Percentiles rank a stretch among this genome's conserved stretches.
These are phyloP conservation scores for Danaus chrysippus DNA, from an alignment of 2,888 invertebrate species.

Conservation along the genomic window DNA sequence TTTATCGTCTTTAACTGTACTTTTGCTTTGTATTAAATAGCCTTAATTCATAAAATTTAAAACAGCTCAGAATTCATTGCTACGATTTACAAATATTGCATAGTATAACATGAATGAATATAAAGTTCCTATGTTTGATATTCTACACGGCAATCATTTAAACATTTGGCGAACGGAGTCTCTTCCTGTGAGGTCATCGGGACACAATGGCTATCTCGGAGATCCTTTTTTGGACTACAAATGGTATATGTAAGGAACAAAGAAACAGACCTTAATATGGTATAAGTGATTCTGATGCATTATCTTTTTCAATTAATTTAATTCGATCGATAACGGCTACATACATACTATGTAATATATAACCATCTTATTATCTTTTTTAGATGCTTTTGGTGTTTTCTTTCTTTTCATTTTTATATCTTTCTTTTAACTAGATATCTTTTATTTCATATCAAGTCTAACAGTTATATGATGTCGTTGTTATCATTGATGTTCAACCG, in stretches of 20 bases:
- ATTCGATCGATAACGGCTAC: too few species aligned
- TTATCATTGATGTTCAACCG: not conserved
- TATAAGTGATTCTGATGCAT: not conserved
- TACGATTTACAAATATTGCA: too few species aligned
- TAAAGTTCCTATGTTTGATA: conserved; percentile 11
- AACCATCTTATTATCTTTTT: not conserved
- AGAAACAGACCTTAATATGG: conserved; percentile 9
- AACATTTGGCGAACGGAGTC: conserved; percentile 10
- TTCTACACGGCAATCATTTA: conserved; percentile 13
- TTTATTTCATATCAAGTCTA: not conserved
- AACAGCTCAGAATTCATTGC: too few species aligned
- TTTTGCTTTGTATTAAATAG: too few species aligned
- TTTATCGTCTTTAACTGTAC: too few species aligned
- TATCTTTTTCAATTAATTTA: too few species aligned
- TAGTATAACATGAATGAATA: not conserved
- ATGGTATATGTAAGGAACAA: conserved; percentile 3
- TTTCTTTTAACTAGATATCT: not conserved
- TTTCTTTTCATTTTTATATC: not conserved
- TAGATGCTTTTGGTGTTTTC: not conserved
- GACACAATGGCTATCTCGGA: conserved; percentile 6
- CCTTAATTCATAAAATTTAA: too few species aligned
- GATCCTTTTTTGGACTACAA: conserved; percentile 6
- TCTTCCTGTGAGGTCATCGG: conserved; percentile 12
- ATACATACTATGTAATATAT: too few species aligned
- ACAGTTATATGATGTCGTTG: not conserved